phyloP scores from a whole-genome alignment of 2,797 vertebrate genomes.

The Muraenolepis orangiensis region DNA sequence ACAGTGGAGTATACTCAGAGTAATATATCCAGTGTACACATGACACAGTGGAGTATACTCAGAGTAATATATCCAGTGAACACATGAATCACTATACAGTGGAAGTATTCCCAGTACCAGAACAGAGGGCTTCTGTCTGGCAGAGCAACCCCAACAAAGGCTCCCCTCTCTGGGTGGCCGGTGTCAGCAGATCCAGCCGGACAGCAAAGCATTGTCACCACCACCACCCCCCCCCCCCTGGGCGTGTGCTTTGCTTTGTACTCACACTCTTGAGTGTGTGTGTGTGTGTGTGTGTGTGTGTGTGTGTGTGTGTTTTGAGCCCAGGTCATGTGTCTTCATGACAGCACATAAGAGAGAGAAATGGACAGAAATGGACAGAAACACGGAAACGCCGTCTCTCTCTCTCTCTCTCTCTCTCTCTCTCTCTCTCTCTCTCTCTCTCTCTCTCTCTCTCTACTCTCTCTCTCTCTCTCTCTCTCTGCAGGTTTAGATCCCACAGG shows the following conservation, averaged over 20 bases:
- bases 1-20: no score
- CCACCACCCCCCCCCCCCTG: slow-evolving; percentile 20
- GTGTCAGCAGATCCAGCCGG: slow-evolving; percentile 20
- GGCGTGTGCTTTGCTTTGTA: background rate
- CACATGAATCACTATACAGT: background rate
- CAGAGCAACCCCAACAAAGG: slow-evolving; percentile 32
- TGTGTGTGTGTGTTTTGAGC: slow-evolving; percentile 3
- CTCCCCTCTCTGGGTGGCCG: slow-evolving; percentile 28
- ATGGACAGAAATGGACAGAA: slow-evolving; percentile 2
- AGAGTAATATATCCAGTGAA: no score
- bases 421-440: no score
- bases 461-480: background rate
- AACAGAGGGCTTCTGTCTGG: background rate
- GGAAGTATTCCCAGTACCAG: background rate
- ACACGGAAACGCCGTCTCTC: no score
- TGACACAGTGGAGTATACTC: no score
- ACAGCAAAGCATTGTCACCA: slow-evolving; percentile 33
- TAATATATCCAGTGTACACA: no score
- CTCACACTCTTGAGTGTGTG: background rate
- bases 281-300: background rate
- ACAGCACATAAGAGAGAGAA: slow-evolving; percentile 20
- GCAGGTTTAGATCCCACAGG: slow-evolving; percentile 44
- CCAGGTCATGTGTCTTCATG: slow-evolving; percentile 43
- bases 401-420: no score
- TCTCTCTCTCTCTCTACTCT: no score